These are phyloP conservation scores for Chionomys nivalis DNA, from an alignment of 2,113 vertebrate species.

Conservation along the genomic window DNA sequence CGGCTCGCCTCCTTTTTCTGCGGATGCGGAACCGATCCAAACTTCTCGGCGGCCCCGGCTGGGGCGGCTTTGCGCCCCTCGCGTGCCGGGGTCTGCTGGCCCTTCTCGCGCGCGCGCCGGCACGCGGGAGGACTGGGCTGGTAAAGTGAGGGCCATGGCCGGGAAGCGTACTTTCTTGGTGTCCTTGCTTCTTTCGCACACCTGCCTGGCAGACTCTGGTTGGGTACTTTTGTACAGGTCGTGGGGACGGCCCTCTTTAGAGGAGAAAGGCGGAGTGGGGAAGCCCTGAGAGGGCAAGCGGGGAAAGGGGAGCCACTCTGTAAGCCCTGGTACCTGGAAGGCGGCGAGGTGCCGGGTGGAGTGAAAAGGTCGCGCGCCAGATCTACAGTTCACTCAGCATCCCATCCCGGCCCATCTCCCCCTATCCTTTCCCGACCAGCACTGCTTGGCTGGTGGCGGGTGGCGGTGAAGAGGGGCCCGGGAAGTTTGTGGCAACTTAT, in stretches of 20 bases:
- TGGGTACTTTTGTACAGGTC: background rate
- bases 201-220: constrained; percentile 60
- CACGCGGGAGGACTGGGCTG: background rate
- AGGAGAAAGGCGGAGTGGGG: background rate
- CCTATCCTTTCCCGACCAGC: background rate
- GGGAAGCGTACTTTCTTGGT: background rate
- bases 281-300: background rate
- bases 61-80: background rate
- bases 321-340: constrained; percentile 5
- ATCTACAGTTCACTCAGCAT: constrained; percentile 26
- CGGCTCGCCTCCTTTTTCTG: background rate
- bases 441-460: background rate
- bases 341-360: background rate
- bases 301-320: background rate
- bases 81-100: background rate
- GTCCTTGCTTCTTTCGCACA: constrained; percentile 29
- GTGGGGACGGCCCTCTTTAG: background rate
- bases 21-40: constrained; percentile 57
- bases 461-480: constrained; percentile 29
- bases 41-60: constrained; percentile 62
- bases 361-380: background rate
- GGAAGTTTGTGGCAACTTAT: constrained; percentile 82
- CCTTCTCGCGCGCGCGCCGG: background rate
- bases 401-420: background rate
- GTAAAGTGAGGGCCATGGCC: background rate